Base-by-base conservation (phyloP, 2,888 invertebrate species). In the Ctenicera cuprea region DNA sequence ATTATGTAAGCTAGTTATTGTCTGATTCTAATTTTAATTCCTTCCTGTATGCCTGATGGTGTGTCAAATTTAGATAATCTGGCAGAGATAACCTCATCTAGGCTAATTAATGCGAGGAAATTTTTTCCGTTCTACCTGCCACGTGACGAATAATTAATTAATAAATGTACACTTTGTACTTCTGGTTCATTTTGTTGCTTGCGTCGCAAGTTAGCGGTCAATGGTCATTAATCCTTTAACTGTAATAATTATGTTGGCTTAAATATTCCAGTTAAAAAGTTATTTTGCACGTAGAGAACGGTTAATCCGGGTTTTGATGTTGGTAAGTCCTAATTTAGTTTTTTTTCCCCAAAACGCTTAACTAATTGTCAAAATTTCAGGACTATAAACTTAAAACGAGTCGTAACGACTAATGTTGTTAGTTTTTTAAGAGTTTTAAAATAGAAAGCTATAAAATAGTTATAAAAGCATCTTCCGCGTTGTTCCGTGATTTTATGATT, bases 141-240 rank as follows among this genome's bases (percentile, higher is more conserved):
- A 59, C 20, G 54, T 18, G 45, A 59, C n/a, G 16, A 62, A 20
- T 45, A 62, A 52, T 26, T 57, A n/a, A n/a, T n/a, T n/a, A n/a
- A n/a, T n/a, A 9, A 33, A 59, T 61, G 63, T 37, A 61, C 20
- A 61, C 63, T 64, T 45, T 61, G 30, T 61, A 26, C 37, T 45
- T 50, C 26, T 68, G 12, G 67, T 16, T 65, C 33, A 59, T 72
- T 61, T 61, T 67, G 57, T 33, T 33, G 52, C 66, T 57, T 61
- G 50, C 48, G 62, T 41, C 48, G 26, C 18, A 52, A 22, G 54
- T 66, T 43, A 61, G 33, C 59, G 67, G 67, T 67, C 67, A 72
- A 66, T 61, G 72, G 61, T 72, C 66, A 62, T 66, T 72, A 67
- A 66, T 67, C 43, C 50, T 71, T 54, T 62, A 65, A 61, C 71